Conservation (phyloP, 2,888 invertebrate genomes). For the Drosophila vallismaia region DNA sequence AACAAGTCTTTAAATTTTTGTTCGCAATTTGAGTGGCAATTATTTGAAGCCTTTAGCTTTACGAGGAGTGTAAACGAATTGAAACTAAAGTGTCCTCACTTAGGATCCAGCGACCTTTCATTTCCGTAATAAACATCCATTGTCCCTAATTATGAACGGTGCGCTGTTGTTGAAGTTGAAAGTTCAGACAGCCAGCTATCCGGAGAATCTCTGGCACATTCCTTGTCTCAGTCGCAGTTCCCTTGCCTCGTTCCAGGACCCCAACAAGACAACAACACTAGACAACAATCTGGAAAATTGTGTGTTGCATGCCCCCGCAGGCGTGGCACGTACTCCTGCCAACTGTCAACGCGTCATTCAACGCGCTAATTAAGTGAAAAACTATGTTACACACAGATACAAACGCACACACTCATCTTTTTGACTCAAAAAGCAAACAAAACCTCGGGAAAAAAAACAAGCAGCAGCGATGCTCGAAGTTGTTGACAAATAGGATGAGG, state of each 20-base stretch:
- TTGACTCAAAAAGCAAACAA: constrained; percentile 47
- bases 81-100: not conserved
- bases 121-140: constrained; percentile 13
- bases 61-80: not conserved
- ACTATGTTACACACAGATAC: constrained; percentile 62
- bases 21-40: constrained; percentile 19
- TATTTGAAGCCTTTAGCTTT: not conserved
- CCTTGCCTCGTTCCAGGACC: not conserved
- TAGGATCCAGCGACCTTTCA: constrained; percentile 8
- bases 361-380: constrained; percentile 78
- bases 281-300: constrained; percentile 43
- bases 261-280: constrained; percentile 19
- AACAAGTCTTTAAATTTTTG: constrained; percentile 15
- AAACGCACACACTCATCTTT: constrained; percentile 24
- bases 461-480: constrained; percentile 56
- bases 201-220: constrained; percentile 19
- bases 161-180: constrained; percentile 3
- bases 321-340: constrained; percentile 61
- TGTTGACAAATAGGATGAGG: constrained; percentile 69
- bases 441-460: constrained; percentile 47
- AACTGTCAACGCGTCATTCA: constrained; percentile 73
- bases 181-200: constrained; percentile 20
- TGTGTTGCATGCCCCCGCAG: constrained; percentile 62
- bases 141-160: constrained; percentile 23
- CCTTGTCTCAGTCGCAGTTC: not conserved